Percentiles rank a stretch among this genome's conserved stretches.
phyloP scores from a whole-genome alignment of 1,140 invertebrate species.

The Neodiprion lecontei region DNA sequence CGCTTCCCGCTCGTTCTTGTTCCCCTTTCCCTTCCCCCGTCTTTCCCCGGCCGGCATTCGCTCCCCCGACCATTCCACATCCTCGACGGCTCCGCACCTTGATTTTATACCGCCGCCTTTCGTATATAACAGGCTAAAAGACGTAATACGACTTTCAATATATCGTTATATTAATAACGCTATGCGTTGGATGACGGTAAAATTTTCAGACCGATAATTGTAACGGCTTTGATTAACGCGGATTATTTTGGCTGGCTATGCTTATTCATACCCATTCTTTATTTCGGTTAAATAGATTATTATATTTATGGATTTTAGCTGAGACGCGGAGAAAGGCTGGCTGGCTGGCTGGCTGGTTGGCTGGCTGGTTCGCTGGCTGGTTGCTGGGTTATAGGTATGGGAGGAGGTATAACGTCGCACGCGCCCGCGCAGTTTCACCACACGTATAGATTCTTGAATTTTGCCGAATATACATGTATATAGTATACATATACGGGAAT shows the following conservation, averaged over 20 bases:
- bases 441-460: neutral
- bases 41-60: constrained; percentile 29
- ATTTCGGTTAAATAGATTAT: neutral
- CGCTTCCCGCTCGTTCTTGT: constrained; percentile 9
- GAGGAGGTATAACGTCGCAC: neutral
- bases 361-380: no score
- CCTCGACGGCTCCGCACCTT: constrained; percentile 37
- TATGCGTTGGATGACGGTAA: no score
- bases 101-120: constrained; percentile 29
- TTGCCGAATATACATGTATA: neutral
- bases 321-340: neutral
- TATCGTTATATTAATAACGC: neutral
- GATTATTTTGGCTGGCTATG: no score
- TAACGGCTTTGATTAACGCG: no score
- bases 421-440: neutral
- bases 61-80: constrained; percentile 40
- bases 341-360: no score
- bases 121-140: neutral
- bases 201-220: neutral
- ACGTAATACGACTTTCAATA: neutral
- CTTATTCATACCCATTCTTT: no score
- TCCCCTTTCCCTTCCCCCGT: constrained; percentile 19
- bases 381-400: no score
- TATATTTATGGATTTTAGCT: constrained; percentile 2
- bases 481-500: no score